Conservation (phyloP, 2,888 invertebrate species). For the Tenthredo mesomela region DNA sequence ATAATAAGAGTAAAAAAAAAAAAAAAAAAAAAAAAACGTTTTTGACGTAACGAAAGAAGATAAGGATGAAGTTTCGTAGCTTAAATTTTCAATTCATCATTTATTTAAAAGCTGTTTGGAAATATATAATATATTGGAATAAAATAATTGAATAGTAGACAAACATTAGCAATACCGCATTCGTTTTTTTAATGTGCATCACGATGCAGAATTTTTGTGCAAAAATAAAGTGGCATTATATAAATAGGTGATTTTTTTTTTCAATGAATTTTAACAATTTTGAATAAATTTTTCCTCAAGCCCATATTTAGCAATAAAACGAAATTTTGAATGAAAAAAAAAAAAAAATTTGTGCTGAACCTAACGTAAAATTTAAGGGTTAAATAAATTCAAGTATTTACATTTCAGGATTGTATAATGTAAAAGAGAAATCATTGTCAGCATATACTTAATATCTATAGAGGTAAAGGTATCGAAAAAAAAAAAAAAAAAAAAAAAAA, state of each 20-base stretch:
- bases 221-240: background rate
- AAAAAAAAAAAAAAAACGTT: background rate
- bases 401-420: background rate
- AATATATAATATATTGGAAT: background rate
- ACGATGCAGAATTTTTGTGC: slow-evolving; percentile 17
- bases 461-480: background rate
- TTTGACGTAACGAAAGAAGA: background rate
- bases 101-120: background rate
- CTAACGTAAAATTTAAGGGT: background rate
- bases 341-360: background rate
- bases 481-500: background rate
- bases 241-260: background rate
- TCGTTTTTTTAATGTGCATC: slow-evolving; percentile 6
- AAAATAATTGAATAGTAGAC: background rate
- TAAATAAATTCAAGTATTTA: slow-evolving; percentile 9
- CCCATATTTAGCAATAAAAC: background rate
- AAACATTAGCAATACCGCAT: slow-evolving; percentile 13
- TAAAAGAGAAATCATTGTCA: background rate
- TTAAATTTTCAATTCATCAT: background rate
- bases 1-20: background rate
- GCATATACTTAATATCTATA: slow-evolving; percentile 13
- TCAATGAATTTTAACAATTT: background rate
- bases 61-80: background rate
- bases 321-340: background rate
- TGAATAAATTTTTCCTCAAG: background rate